A percentile compares a stretch with the other conserved stretches of the same genome.
Conservation (phyloP, 1,140 invertebrate species). For the Drosophila obscura region DNA sequence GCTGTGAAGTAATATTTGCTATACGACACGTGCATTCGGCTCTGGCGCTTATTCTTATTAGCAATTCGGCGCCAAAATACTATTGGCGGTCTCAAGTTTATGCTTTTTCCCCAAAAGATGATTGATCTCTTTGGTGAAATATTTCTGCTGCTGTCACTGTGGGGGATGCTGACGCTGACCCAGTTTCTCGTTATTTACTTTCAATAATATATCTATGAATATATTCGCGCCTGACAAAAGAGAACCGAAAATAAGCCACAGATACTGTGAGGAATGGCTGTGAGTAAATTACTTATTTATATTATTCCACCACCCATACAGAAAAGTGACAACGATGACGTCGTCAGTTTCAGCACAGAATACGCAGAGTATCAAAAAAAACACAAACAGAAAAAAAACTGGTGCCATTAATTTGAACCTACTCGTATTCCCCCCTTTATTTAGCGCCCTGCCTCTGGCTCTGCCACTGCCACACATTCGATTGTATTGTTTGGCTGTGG, state of each 20-base stretch:
- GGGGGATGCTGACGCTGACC: constrained; percentile 54
- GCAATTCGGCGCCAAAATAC: constrained; percentile 32
- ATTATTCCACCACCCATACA: constrained; percentile 33
- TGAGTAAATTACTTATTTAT: constrained; percentile 55
- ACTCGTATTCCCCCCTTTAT: constrained; percentile 18
- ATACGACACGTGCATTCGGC: constrained; percentile 52
- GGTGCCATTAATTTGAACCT: constrained; percentile 67
- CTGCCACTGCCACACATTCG: background rate
- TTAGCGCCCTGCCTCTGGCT: constrained; percentile 14
- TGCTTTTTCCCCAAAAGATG: constrained; percentile 37
- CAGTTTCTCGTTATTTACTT: constrained; percentile 67
- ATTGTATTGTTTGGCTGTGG: constrained; percentile 51
- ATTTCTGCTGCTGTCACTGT: constrained; percentile 4
- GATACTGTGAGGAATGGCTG: constrained; percentile 27
- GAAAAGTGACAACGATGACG: constrained; percentile 65
- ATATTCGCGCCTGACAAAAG: constrained; percentile 51
- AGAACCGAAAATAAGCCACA: constrained; percentile 50
- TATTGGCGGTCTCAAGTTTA: constrained; percentile 29
- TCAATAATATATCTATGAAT: constrained; percentile 72
- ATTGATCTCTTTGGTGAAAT: constrained; percentile 57
- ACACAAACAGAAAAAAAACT: constrained; percentile 27
- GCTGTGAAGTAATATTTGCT: constrained; percentile 30
- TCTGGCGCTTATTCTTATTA: constrained; percentile 31
- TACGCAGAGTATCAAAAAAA: background rate
- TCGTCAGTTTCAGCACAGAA: constrained; percentile 26